Base-by-base conservation (phyloP, 2,113 vertebrate species). In the Microcebus griseorufus region DNA sequence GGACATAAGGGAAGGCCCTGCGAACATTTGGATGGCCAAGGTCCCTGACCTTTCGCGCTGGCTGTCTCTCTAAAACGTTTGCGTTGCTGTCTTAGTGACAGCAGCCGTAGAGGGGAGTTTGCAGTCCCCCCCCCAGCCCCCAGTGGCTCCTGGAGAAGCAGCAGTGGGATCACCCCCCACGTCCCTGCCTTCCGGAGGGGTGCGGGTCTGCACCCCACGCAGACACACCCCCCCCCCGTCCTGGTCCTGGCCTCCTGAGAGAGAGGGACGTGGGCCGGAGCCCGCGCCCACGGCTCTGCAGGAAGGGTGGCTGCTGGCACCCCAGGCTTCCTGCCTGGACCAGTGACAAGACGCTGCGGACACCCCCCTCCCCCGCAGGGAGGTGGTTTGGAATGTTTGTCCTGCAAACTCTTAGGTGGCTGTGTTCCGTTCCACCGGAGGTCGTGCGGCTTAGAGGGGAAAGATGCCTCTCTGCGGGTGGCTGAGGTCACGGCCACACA, bases 391-490 rank as follows among this genome's bases (percentile, higher is more conserved):
- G 7, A 69, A 94, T 94, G 78, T 97, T 90, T 91, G 73, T 94
- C 88, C 67, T 16, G 27, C 29, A 96, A 95, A 93, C 88, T 93
- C 88, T 96, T 79, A 89, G 72, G 84, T 96, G 92, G 95, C 88
- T 34, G 72, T 58, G n/a, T 93, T 97, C 90, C 58, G 23, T 80
- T 96, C 55, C 51, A 67, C 86, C 62, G 70, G 87, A 95, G 88
- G 78, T 85, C 97, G 75, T 5, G 58, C 91, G 95, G 62, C 88
- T 87, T 14, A 42, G 42, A 95, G 18, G 85, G 69, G 79, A 82
- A 94, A 84, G 96, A 80, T 80, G 87, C 92, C 94, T 97, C 95
- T 48, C 88, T 94, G 79, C 81, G 94, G 93, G 85, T 60, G n/a
- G 60, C 53, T 95, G 53, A 88, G 84, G 69, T 93, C 89, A 55